Base-by-base conservation (phyloP, 64 coral and sea anemone species). In the Montipora efflorescens region DNA sequence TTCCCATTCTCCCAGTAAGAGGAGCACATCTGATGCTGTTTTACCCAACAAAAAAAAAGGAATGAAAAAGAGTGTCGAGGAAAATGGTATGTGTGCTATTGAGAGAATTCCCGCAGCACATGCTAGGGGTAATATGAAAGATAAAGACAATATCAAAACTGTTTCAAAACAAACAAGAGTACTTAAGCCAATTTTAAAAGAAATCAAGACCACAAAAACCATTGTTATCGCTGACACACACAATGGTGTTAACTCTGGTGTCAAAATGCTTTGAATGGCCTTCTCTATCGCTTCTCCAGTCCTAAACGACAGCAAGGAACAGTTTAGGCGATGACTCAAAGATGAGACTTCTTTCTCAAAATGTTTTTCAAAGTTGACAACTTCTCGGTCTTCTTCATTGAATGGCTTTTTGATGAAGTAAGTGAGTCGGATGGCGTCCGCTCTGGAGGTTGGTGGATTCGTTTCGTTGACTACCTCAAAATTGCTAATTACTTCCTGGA, bases 391-490 rank as follows among this genome's bases (percentile, higher is more conserved):
- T 5, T 68, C 62, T 47, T 84, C 43, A 22, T 19, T 84, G 12
- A 59, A 11, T 84, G 81, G 7, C 13, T 69, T 84, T 70, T 2
- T 84, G 2, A 84, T 19, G 2, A 84, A 84, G 81, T 84, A 84
- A 48, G 45, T 48, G 61, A 67, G 1, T 19, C 13, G 81, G 67
- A 84, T 16, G 46, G 81, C 81, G 16, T 84, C 81, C 3, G 81
- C 81, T 5, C 3, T 5, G 16, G 81, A 36, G 11, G 59, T 84
- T 4, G 44, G 62, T 64, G 43, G 59, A 10, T 68, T 45, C 20
- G 59, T 84, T 6, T 67, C 16, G 4, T 48, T 44, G 0, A 67
- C 9, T 19, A 84, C 3, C 18, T 69, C 12, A n/a, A 84, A 84
- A 68, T 48, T 69, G 10, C 59, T 48, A 0, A 84, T 8, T 59